Evolutionary conservation across 2,888 invertebrate species (phyloP).

Genomic region (Drosophila sordidapex): DNA sequence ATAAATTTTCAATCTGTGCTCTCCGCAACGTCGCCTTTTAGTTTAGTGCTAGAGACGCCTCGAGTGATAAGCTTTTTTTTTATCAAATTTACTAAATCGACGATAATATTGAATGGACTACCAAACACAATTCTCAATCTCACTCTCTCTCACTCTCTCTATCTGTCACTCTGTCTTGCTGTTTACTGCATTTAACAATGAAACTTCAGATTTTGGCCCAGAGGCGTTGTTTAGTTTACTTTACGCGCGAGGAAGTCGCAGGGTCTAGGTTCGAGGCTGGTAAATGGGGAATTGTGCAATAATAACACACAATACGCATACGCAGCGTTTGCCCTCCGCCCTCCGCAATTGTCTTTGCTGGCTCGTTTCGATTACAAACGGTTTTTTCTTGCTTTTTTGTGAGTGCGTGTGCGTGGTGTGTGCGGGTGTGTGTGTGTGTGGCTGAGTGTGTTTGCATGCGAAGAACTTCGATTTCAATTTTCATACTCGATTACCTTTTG

Average conservation of each 20-base stretch:
- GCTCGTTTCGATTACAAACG: conserved; percentile 51
- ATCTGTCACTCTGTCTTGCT: conserved; percentile 5
- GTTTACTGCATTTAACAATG: conserved; percentile 60
- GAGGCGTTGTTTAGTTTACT: conserved; percentile 56
- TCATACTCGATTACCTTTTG: conserved; percentile 79
- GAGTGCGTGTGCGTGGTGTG: conserved; percentile 2
- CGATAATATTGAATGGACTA: conserved; percentile 73
- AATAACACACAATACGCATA: conserved; percentile 62
- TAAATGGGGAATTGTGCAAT: conserved; percentile 33
- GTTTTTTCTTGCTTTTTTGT: conserved; percentile 22
- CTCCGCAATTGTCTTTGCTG: conserved; percentile 37
- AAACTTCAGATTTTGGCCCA: conserved; percentile 47
- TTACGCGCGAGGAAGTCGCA: conserved; percentile 7
- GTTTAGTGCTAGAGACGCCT: conserved; percentile 40
- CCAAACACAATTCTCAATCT: conserved; percentile 3
- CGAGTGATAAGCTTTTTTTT: conserved; percentile 56
- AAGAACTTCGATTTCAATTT: conserved; percentile 74
- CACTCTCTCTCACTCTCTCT: neutral
- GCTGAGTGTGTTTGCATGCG: conserved; percentile 5
- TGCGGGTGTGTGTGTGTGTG: conserved; percentile 11
- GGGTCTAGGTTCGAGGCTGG: neutral
- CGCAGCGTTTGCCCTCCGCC: conserved; percentile 24
- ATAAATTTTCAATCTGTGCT: conserved; percentile 80
- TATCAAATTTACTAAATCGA: conserved; percentile 76
- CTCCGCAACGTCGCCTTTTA: conserved; percentile 35